These are phyloP conservation scores for Oreortyx pictus DNA, from an alignment of 2,797 vertebrate genomes.

Conservation along the genomic window DNA sequence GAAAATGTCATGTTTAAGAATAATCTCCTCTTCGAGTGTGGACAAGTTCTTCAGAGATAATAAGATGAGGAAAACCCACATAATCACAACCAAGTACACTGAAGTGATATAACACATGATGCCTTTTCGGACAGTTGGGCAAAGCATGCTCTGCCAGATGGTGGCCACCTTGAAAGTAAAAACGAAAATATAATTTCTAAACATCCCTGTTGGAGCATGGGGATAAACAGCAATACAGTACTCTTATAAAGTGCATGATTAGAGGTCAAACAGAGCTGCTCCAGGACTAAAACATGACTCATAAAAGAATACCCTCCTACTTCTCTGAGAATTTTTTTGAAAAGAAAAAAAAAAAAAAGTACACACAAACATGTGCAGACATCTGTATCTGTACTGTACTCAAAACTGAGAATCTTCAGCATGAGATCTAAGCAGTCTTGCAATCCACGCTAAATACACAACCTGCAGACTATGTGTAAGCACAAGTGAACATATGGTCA, in stretches of 20 bases:
- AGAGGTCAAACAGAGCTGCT: not conserved
- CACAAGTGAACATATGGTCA: not conserved
- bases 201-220: not conserved
- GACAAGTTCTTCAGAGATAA: constrained; percentile 31
- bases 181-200: constrained; percentile 11
- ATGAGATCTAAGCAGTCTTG: not conserved
- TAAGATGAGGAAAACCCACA: constrained; percentile 38
- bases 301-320: not conserved
- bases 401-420: not conserved
- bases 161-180: not conserved
- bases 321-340: not conserved
- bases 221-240: not conserved
- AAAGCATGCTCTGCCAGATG: not conserved
- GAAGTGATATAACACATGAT: not conserved
- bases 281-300: not conserved
- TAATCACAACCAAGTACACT: constrained; percentile 35
- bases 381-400: not conserved
- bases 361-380: not conserved
- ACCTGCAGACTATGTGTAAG: not conserved
- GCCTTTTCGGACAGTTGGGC: not conserved
- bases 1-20: constrained; percentile 47
- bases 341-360: not conserved
- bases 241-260: not conserved
- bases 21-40: not conserved
- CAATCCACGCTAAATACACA: not conserved